phyloP scores from a whole-genome alignment of 2,113 vertebrate species.

The Pseudorasbora parva region DNA sequence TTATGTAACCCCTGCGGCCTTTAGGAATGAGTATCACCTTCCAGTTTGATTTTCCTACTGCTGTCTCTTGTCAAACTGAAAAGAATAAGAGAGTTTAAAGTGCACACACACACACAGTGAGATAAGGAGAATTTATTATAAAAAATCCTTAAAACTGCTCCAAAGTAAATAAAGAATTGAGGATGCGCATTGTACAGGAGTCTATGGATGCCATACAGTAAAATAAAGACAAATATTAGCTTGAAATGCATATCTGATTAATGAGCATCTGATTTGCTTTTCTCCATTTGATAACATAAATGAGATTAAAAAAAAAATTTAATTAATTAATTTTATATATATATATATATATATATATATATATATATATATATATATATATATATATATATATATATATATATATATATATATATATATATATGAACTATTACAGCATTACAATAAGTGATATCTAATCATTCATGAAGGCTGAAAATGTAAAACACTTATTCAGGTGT shows the following conservation, averaged over 20 bases:
- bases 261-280: neutral
- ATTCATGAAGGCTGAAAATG: too few relatives aligned
- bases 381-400: too few relatives aligned
- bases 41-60: conserved; percentile 21
- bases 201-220: neutral
- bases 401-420: too few relatives aligned
- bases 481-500: too few relatives aligned
- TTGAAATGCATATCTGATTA: neutral
- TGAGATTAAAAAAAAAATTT: neutral
- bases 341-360: too few relatives aligned
- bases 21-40: conserved; percentile 26
- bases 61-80: conserved; percentile 1
- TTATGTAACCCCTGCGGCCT: conserved; percentile 36
- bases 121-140: neutral
- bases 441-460: too few relatives aligned
- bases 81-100: conserved; percentile 14
- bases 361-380: too few relatives aligned
- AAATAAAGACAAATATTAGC: neutral
- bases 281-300: neutral
- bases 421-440: too few relatives aligned
- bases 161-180: neutral
- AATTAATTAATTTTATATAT: neutral
- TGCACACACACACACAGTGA: neutral
- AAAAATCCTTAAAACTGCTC: neutral
- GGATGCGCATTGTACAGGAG: neutral